phyloP scores from a whole-genome alignment of 2,797 vertebrate genomes.

The Pseudochirops cupreus region DNA sequence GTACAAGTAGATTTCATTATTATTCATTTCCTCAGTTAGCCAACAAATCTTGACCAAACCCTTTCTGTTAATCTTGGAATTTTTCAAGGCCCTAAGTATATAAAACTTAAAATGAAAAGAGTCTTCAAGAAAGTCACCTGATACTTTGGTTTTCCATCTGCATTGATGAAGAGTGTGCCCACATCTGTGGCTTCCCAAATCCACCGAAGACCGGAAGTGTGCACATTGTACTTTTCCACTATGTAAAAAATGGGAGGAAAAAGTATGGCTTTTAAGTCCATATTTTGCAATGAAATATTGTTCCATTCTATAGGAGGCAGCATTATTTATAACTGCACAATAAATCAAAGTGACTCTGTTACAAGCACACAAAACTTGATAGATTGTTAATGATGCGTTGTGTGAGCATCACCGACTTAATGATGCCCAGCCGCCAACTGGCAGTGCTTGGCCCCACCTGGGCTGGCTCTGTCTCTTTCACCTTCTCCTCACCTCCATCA shows the following conservation, averaged over 20 bases:
- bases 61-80: neutral
- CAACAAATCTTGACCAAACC: neutral
- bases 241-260: neutral
- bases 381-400: slow-evolving; percentile 1
- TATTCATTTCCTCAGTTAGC: neutral
- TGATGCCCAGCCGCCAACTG: neutral
- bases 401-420: neutral
- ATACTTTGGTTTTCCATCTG: neutral
- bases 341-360: neutral
- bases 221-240: neutral
- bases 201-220: neutral
- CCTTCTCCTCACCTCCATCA: slow-evolving; percentile 3
- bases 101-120: neutral
- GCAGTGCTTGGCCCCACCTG: neutral
- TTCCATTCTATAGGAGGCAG: slow-evolving; percentile 8
- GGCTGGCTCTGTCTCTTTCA: neutral
- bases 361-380: neutral
- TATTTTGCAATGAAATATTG: slow-evolving; percentile 35
- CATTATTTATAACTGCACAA: slow-evolving; percentile 16
- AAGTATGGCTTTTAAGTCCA: neutral
- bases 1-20: neutral
- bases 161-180: neutral
- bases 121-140: neutral
- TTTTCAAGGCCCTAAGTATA: neutral
- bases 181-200: neutral